Percentiles rank a stretch among this genome's conserved stretches.
These are phyloP conservation scores for Brachionus plicatilis DNA, from an alignment of 1,140 invertebrate genomes.

Conservation along the genomic window DNA sequence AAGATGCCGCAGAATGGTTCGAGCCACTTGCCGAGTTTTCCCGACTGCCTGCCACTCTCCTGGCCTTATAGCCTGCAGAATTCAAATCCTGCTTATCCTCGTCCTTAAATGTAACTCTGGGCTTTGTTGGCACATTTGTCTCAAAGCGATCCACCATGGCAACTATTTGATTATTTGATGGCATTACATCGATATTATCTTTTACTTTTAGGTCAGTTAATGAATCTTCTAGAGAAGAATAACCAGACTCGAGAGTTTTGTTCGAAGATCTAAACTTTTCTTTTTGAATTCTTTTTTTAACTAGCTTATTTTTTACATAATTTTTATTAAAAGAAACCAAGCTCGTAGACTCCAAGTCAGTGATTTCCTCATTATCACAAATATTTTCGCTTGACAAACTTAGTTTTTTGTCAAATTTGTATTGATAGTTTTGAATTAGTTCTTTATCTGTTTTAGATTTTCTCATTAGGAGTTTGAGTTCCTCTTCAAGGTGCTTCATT, in stretches of 20 bases:
- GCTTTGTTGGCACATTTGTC: background rate
- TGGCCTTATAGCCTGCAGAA: background rate
- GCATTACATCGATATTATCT: background rate
- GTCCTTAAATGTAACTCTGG: background rate
- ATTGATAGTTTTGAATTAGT: background rate
- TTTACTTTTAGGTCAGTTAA: background rate
- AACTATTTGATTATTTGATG: background rate
- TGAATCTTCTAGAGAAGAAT: constrained; percentile 7
- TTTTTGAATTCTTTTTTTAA: background rate
- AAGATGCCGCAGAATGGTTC: background rate
- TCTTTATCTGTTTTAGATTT: background rate
- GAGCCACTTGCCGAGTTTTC: background rate
- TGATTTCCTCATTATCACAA: background rate
- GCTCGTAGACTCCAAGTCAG: background rate
- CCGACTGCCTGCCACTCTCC: background rate
- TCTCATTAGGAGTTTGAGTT: constrained; percentile 2
- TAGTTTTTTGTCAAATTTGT: background rate
- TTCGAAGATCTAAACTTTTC: background rate
- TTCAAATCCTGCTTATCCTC: background rate
- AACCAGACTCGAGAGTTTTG: background rate
- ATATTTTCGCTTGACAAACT: background rate
- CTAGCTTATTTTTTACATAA: background rate
- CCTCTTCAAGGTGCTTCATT: background rate
- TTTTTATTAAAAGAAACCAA: constrained; percentile 4
- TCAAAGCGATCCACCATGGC: background rate